Base-by-base conservation (phyloP, 2,797 vertebrate genomes). In the Ciconia nigra region DNA sequence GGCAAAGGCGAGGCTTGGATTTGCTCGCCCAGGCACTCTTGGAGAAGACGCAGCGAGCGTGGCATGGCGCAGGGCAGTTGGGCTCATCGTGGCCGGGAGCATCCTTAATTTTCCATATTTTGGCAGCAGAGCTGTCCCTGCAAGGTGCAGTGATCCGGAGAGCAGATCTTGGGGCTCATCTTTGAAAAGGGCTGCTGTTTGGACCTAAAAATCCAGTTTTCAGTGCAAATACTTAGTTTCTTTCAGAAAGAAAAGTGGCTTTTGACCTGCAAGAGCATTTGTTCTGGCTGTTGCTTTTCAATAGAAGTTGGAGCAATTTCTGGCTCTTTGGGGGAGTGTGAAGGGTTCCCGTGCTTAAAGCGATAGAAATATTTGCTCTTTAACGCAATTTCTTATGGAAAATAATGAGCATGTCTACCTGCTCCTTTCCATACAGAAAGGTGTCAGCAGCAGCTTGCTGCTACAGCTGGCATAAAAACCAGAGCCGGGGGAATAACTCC, bases 391-490 rank as follows among this genome's bases (percentile, higher is more conserved):
- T 76, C 42, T 58, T 31, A 9, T 13, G 16, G 70, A 61, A 91
- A 92, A 70, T 59, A 66, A 77, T 1, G 59, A 84, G 67, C 44
- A 4, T 0, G 0, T 37, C 67, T 71, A 90, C 66, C 83, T 83
- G 91, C 83, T 91, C 77, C 91, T 86, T 25, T 67, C 35, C 8
- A 2, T 42, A 15, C 79, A 86, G 93, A 37, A 74, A 88, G 89
- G 83, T 95, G 91, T 95, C 87, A 89, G 93, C 89, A 96, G 90
- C 81, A 83, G 84, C 92, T 58, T 69, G 58, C 71, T 87, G 74
- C 88, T 88, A 5, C 71, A 66, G 67, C 35, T 4, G 5, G 35
- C 87, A 89, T 71, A 13, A 42, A 88, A 88, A 24, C 25, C 54
- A 44, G 83, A 83, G 72, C 89, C 0, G 2, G 29, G 85, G 85